Percentiles rank a stretch among this genome's conserved stretches.
Evolutionary conservation across 2,113 vertebrate species (phyloP).

Genomic region (Motacilla tschutschensis): DNA sequence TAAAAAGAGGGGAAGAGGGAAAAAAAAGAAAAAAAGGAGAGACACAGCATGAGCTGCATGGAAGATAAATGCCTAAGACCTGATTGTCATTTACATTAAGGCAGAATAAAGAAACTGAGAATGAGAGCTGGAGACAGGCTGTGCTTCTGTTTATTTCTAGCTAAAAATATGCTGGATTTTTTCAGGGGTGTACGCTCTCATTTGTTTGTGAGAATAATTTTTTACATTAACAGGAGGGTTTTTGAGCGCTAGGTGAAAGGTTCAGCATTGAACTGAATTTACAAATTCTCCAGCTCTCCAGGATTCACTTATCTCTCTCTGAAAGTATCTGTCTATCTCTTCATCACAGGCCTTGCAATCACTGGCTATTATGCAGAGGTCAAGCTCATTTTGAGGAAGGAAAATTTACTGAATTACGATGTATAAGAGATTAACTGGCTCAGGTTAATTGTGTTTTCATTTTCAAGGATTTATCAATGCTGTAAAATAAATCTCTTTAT

Average conservation of each 20-base stretch:
- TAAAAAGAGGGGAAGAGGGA: neutral
- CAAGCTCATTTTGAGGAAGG: neutral
- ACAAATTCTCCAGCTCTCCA: neutral
- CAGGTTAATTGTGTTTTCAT: constrained; percentile 56
- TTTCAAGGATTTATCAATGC: constrained; percentile 4
- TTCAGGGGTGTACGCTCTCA: neutral
- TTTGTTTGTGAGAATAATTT: neutral
- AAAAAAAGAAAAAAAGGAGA: neutral
- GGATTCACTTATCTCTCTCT: constrained; percentile 3
- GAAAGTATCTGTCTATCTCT: constrained; percentile 1
- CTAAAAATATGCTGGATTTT: neutral
- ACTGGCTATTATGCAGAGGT: neutral
- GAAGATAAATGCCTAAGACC: neutral
- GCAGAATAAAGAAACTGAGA: neutral
- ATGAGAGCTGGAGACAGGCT: neutral
- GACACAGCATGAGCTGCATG: neutral
- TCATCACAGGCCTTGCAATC: neutral
- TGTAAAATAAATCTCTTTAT: neutral
- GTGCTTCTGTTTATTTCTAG: neutral
- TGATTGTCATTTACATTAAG: neutral
- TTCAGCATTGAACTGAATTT: neutral
- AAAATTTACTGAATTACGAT: constrained; percentile 34
- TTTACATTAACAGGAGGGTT: neutral
- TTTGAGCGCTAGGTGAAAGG: neutral
- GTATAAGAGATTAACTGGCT: constrained; percentile 15